Percentiles rank a stretch among this genome's conserved stretches.
These are phyloP conservation scores for Anticlea derivata DNA, from an alignment of 2,888 invertebrate genomes.

Conservation along the genomic window DNA sequence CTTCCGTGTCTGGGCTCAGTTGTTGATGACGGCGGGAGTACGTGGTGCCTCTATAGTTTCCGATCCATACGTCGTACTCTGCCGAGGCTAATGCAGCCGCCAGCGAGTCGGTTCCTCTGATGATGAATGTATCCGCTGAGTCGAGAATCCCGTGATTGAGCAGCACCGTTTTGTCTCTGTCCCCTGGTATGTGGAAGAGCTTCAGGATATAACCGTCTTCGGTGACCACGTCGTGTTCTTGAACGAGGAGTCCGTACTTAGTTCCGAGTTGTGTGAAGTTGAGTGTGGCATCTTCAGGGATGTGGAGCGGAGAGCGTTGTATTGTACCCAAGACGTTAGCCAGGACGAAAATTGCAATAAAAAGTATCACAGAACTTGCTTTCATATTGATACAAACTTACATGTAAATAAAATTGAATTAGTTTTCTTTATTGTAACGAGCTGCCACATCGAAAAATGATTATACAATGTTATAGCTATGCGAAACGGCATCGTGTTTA, in stretches of 20 bases:
- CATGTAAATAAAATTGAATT: background rate
- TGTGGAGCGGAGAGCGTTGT: background rate
- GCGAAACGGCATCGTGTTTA: slow-evolving; percentile 3
- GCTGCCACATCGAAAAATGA: background rate
- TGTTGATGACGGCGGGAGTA: slow-evolving; percentile 80
- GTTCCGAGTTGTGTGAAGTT: slow-evolving; percentile 34
- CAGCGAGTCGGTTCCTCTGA: slow-evolving; percentile 46
- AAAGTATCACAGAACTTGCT: background rate
- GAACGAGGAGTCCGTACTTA: slow-evolving; percentile 34
- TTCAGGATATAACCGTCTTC: slow-evolving; percentile 52
- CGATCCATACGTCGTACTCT: slow-evolving; percentile 74
- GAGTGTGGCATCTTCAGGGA: slow-evolving; percentile 28
- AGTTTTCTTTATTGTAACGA: background rate
- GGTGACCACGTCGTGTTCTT: slow-evolving; percentile 45
- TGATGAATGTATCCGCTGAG: slow-evolving; percentile 47
- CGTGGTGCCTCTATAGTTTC: slow-evolving; percentile 81
- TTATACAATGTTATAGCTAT: slow-evolving; percentile 8
- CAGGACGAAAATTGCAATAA: background rate
- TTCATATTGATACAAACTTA: slow-evolving; percentile 13
- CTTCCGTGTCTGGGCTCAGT: slow-evolving; percentile 54
- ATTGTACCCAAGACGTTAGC: slow-evolving; percentile 1
- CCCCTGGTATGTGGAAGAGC: slow-evolving; percentile 43
- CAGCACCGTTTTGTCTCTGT: slow-evolving; percentile 40
- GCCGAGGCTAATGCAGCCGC: slow-evolving; percentile 59
- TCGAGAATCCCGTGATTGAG: slow-evolving; percentile 53